These are phyloP conservation scores for Nineta flava DNA, from an alignment of 2,888 invertebrate species.

Conservation along the genomic window DNA sequence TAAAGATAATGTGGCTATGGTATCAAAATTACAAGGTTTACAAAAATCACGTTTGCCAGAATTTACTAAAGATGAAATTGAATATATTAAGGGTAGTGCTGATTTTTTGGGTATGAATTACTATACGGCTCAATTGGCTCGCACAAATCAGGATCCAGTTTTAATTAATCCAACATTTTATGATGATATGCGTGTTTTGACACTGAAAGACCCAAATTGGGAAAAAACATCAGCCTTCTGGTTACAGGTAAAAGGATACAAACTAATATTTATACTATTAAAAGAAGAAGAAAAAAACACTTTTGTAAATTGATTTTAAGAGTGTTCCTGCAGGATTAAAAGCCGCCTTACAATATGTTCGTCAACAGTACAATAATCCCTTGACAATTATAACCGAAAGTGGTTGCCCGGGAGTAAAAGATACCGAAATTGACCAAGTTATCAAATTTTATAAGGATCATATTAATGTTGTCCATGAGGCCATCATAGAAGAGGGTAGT, in stretches of 20 bases:
- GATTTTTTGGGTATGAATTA: slow-evolving; percentile 12
- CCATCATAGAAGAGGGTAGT: slow-evolving; percentile 19
- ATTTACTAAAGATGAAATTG: slow-evolving; percentile 13
- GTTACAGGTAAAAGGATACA: slow-evolving; percentile 30
- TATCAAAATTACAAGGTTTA: slow-evolving; percentile 10
- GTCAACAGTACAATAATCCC: background rate
- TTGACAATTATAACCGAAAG: background rate
- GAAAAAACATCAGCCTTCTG: slow-evolving; percentile 39
- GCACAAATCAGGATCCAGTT: background rate
- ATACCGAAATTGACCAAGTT: background rate
- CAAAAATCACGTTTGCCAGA: slow-evolving; percentile 11
- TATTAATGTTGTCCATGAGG: slow-evolving; percentile 1
- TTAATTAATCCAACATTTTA: slow-evolving; percentile 34
- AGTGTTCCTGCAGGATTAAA: background rate
- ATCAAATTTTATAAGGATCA: slow-evolving; percentile 1
- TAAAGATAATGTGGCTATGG: slow-evolving; percentile 7
- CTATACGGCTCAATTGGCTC: slow-evolving; percentile 1
- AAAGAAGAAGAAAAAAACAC: too few relatives aligned
- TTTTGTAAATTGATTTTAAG: background rate
- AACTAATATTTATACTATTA: too few relatives aligned
- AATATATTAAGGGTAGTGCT: slow-evolving; percentile 13
- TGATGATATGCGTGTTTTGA: slow-evolving; percentile 42
- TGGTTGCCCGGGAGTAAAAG: background rate
- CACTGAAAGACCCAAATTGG: slow-evolving; percentile 41
- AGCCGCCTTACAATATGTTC: background rate